A percentile compares a stretch with the other conserved stretches of the same genome.
Conservation (phyloP, 2,113 vertebrate species). For the Tyto alba region DNA sequence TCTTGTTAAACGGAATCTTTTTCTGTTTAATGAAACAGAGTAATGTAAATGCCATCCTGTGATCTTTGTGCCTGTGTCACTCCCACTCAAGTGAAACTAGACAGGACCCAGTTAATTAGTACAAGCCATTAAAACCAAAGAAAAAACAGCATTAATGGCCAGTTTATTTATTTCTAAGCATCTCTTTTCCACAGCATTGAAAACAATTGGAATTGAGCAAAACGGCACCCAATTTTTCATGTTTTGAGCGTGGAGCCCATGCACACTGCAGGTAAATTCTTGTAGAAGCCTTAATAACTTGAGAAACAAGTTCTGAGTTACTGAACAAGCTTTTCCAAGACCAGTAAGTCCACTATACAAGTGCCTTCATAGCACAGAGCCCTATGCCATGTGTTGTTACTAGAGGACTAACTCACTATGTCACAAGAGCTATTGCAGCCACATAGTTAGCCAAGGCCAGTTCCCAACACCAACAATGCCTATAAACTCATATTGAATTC, state of each 20-base stretch:
- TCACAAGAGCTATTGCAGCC: not conserved
- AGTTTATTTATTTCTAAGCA: slow-evolving; percentile 31
- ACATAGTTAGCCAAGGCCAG: not conserved
- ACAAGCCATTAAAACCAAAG: slow-evolving; percentile 17
- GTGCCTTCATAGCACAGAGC: not conserved
- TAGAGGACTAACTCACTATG: not conserved
- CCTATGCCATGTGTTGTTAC: not conserved
- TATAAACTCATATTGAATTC: not conserved
- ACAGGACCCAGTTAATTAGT: slow-evolving; percentile 36
- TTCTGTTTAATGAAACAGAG: slow-evolving; percentile 15
- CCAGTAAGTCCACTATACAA: not conserved
- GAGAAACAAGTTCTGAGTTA: not conserved
- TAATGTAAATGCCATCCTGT: slow-evolving; percentile 27
- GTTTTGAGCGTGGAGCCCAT: not conserved
- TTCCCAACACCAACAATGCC: not conserved
- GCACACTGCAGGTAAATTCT: not conserved
- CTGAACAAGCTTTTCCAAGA: not conserved
- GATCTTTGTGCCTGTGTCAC: not conserved
- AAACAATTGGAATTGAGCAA: not conserved
- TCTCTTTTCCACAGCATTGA: not conserved
- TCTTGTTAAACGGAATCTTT: slow-evolving; percentile 6
- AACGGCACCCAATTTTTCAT: not conserved
- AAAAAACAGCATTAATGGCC: not conserved
- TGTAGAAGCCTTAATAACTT: not conserved
- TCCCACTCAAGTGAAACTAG: slow-evolving; percentile 21